These are phyloP conservation scores for Akabosia matsudoensis DNA, from an alignment of 1,140 invertebrate genomes.

Conservation along the genomic window DNA sequence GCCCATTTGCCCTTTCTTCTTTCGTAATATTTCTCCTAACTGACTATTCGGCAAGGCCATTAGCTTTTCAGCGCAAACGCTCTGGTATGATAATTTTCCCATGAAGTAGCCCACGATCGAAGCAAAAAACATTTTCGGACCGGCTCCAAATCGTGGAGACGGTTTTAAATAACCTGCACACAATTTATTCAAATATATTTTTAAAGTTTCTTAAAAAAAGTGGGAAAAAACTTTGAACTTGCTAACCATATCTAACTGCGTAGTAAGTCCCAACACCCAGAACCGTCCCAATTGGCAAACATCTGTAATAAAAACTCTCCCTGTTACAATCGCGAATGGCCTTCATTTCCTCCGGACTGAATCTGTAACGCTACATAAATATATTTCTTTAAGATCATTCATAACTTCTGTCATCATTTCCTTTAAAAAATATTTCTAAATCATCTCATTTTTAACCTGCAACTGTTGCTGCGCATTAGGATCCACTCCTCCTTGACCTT, in stretches of 20 bases:
- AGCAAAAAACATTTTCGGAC: slow-evolving; percentile 63
- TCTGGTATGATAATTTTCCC: slow-evolving; percentile 72
- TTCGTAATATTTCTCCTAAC: slow-evolving; percentile 60
- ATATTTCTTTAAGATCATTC: not conserved
- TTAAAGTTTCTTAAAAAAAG: not conserved
- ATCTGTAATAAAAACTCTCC: slow-evolving; percentile 68
- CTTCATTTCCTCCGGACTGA: slow-evolving; percentile 37
- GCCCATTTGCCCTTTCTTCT: slow-evolving; percentile 49
- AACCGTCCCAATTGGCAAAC: slow-evolving; percentile 61
- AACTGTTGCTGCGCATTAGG: not conserved
- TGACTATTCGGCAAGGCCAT: slow-evolving; percentile 65
- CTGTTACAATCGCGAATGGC: slow-evolving; percentile 53
- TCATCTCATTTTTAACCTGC: not conserved
- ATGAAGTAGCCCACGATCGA: slow-evolving; percentile 68
- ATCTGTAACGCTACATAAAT: slow-evolving; percentile 28
- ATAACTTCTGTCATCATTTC: not conserved
- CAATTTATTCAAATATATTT: slow-evolving; percentile 2
- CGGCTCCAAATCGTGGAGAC: slow-evolving; percentile 61
- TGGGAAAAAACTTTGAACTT: slow-evolving; percentile 4
- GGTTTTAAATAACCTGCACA: slow-evolving; percentile 56
- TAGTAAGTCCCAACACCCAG: slow-evolving; percentile 60
- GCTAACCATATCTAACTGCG: slow-evolving; percentile 62
- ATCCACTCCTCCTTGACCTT: not conserved
- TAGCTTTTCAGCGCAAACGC: slow-evolving; percentile 68
- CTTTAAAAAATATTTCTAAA: not conserved